Conservation (phyloP, 2,888 invertebrate species). For the Microctonus aethiopoides region DNA sequence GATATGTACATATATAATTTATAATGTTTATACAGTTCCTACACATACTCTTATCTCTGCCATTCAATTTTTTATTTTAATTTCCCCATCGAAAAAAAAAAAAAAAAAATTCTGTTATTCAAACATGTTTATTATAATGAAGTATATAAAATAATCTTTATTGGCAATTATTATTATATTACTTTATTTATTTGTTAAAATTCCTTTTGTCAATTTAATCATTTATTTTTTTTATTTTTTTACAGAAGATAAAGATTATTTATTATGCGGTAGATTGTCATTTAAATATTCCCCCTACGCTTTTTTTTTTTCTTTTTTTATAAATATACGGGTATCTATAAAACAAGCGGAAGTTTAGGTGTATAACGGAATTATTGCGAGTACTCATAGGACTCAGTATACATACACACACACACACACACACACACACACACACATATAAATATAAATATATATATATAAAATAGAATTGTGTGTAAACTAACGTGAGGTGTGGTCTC, state of each 20-base stretch:
- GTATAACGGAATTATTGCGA: slow-evolving; percentile 9
- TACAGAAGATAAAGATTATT: not conserved
- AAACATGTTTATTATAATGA: slow-evolving; percentile 2
- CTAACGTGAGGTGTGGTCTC: not conserved
- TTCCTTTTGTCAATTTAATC: too few relatives aligned
- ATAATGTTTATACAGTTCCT: not conserved
- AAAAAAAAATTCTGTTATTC: not conserved
- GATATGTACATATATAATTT: not conserved
- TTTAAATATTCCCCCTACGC: not conserved
- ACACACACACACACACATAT: too few relatives aligned
- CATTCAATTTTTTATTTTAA: not conserved
- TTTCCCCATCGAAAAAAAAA: not conserved
- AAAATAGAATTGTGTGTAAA: not conserved
- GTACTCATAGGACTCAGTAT: not conserved
- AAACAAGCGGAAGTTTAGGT: slow-evolving; percentile 7
- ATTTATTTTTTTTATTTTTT: not conserved
- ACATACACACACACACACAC: not conserved
- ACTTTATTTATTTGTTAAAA: not conserved
- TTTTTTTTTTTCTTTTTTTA: not conserved
- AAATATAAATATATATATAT: not conserved
- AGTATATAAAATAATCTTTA: not conserved
- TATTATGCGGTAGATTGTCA: not conserved
- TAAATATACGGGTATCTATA: not conserved
- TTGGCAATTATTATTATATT: not conserved
- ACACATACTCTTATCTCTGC: not conserved